A percentile compares a stretch with the other conserved stretches of the same genome.
phyloP scores from a whole-genome alignment of 2,113 vertebrate genomes.

The Marcusenius ussheri region DNA sequence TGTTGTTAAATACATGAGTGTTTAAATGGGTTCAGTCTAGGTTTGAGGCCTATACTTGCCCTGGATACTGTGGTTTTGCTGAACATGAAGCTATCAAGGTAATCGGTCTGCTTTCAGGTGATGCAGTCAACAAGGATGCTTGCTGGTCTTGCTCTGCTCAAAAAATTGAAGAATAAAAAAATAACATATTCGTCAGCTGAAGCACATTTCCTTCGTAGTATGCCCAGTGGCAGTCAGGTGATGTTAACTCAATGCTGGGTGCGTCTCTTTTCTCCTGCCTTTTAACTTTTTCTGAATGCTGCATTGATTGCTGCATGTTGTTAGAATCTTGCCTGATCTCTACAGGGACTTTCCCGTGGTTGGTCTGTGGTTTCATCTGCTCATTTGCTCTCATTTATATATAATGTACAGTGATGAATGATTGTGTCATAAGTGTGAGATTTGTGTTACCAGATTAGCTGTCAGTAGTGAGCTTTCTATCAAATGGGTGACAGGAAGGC shows the following conservation, averaged over 20 bases:
- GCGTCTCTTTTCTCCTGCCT: background rate
- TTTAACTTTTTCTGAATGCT: background rate
- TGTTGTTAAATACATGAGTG: background rate
- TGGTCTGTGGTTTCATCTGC: background rate
- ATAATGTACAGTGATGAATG: background rate
- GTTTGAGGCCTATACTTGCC: background rate
- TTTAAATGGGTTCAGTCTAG: background rate
- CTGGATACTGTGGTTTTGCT: background rate
- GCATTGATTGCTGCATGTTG: background rate
- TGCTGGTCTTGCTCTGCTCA: background rate
- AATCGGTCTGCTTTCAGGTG: background rate
- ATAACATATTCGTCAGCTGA: background rate
- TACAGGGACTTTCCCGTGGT: background rate
- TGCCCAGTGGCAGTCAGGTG: background rate
- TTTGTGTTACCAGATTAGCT: conserved; percentile 4
- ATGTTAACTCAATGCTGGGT: no score
- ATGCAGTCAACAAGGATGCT: background rate
- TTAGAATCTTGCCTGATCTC: background rate
- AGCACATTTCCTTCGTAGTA: background rate
- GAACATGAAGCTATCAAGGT: background rate
- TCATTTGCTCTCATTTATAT: background rate
- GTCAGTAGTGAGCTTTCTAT: background rate
- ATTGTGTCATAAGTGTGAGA: background rate
- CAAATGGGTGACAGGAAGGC: background rate
- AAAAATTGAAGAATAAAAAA: background rate